phyloP scores from a whole-genome alignment of 2,888 invertebrate species.

The Amphipyra berbera region DNA sequence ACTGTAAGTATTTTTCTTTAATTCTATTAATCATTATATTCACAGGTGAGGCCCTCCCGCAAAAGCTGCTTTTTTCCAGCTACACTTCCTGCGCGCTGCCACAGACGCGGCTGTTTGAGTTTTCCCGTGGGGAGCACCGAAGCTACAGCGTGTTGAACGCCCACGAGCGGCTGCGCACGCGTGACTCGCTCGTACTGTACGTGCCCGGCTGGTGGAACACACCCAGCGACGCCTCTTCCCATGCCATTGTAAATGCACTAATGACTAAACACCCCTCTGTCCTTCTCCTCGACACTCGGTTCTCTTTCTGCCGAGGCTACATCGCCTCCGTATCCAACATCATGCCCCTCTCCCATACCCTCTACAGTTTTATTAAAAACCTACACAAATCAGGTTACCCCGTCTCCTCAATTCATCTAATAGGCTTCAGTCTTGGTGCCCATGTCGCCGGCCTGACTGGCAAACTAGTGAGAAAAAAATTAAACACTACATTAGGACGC shows the following conservation, averaged over 20 bases:
- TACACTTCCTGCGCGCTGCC: slow-evolving; percentile 63
- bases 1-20: too few species aligned
- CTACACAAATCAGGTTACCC: slow-evolving; percentile 73
- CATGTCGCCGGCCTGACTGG: slow-evolving; percentile 90
- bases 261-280: slow-evolving; percentile 69
- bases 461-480: slow-evolving; percentile 69
- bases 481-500: slow-evolving; percentile 69
- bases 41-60: slow-evolving; percentile 80
- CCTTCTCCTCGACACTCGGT: slow-evolving; percentile 76
- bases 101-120: slow-evolving; percentile 71
- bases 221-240: slow-evolving; percentile 77
- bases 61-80: slow-evolving; percentile 73
- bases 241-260: slow-evolving; percentile 72
- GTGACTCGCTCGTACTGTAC: slow-evolving; percentile 70
- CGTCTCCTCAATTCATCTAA: slow-evolving; percentile 86
- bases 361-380: slow-evolving; percentile 71
- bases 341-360: slow-evolving; percentile 69
- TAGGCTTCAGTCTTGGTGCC: slow-evolving; percentile 91
- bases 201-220: slow-evolving; percentile 85
- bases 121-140: slow-evolving; percentile 54
- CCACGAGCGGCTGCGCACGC: slow-evolving; percentile 49
- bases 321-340: slow-evolving; percentile 77
- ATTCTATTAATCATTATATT: slow-evolving; percentile 16
- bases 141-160: slow-evolving; percentile 67
- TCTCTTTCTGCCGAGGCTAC: slow-evolving; percentile 79